Conservation (phyloP, 2,888 invertebrate species). For the Drosophila flavopinicola region DNA sequence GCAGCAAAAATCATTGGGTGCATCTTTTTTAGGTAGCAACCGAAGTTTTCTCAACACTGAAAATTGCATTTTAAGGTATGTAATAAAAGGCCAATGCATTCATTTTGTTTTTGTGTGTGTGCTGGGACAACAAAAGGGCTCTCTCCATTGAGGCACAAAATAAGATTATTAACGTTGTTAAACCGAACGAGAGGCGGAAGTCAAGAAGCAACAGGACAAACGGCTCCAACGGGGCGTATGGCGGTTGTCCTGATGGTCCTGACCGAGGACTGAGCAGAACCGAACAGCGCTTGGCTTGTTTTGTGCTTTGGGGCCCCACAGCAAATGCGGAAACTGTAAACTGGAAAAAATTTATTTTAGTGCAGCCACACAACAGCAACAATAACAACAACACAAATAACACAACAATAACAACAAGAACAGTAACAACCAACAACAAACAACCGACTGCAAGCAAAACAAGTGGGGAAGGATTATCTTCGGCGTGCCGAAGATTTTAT, state of each 20-base stretch:
- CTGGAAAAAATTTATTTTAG: slow-evolving; percentile 68
- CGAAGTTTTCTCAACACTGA: slow-evolving; percentile 10
- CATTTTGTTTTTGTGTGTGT: slow-evolving; percentile 33
- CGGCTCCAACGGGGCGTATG: not conserved
- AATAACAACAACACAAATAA: slow-evolving; percentile 41
- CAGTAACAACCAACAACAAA: slow-evolving; percentile 18
- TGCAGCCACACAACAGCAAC: slow-evolving; percentile 43
- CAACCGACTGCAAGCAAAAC: slow-evolving; percentile 40
- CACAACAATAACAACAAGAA: slow-evolving; percentile 26
- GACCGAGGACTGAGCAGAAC: slow-evolving; percentile 20
- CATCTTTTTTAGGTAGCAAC: not conserved
- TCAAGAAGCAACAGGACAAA: slow-evolving; percentile 47
- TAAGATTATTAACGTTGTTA: slow-evolving; percentile 77
- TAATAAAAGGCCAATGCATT: slow-evolving; percentile 60
- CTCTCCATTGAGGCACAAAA: slow-evolving; percentile 71
- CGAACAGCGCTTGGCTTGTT: slow-evolving; percentile 23
- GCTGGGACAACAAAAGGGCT: slow-evolving; percentile 49
- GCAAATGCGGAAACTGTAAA: slow-evolving; percentile 68
- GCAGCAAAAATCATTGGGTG: slow-evolving; percentile 14
- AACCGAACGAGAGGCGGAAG: slow-evolving; percentile 67
- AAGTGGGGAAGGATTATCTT: no score
- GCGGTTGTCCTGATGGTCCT: slow-evolving; percentile 16
- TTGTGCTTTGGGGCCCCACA: slow-evolving; percentile 10
- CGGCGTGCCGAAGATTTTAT: no score
- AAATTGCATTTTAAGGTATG: slow-evolving; percentile 52